phyloP scores from a whole-genome alignment of 2,888 invertebrate genomes.

The Sarcophaga caerulescens region DNA sequence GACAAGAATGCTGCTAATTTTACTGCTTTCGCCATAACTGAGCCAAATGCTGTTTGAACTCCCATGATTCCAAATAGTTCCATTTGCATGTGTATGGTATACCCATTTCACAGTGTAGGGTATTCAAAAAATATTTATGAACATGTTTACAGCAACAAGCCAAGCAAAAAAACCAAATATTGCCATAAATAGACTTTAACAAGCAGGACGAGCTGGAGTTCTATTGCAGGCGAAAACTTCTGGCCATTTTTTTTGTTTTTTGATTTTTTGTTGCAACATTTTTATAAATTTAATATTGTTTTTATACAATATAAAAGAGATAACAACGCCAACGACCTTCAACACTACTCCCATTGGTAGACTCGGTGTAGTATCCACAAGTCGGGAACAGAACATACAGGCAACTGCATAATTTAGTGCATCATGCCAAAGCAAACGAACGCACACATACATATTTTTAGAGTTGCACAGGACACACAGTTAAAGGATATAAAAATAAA shows the following conservation, averaged over 20 bases:
- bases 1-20: no score
- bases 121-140: slow-evolving; percentile 65
- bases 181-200: slow-evolving; percentile 41
- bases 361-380: not conserved
- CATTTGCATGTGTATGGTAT: no score
- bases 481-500: slow-evolving; percentile 28
- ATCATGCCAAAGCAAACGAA: slow-evolving; percentile 19
- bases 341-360: slow-evolving; percentile 27
- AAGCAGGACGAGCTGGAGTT: slow-evolving; percentile 4
- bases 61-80: no score
- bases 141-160: slow-evolving; percentile 64
- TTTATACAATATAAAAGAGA: slow-evolving; percentile 21
- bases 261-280: slow-evolving; percentile 9
- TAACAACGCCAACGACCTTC: slow-evolving; percentile 58
- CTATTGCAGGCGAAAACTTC: not conserved
- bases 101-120: no score
- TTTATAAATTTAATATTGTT: slow-evolving; percentile 50
- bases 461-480: not conserved
- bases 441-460: not conserved
- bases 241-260: not conserved
- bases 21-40: no score
- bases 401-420: slow-evolving; percentile 59
- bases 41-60: no score
- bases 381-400: not conserved
- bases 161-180: slow-evolving; percentile 55